phyloP scores from a whole-genome alignment of 2,888 invertebrate species.

The Spodoptera picta region DNA sequence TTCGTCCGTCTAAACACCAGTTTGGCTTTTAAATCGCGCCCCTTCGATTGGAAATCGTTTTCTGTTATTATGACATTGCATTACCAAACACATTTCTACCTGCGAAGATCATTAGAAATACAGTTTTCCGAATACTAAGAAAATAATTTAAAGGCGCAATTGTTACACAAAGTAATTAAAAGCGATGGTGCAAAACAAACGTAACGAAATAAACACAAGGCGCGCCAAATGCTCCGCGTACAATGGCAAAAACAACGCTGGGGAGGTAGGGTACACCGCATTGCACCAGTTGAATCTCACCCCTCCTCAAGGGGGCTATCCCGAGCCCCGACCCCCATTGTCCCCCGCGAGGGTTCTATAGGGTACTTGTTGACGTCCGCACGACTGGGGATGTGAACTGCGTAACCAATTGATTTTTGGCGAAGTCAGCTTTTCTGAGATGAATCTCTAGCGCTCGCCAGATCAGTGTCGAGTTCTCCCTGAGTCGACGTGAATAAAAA shows the following conservation, averaged over 20 bases:
- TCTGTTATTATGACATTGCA: too few relatives aligned
- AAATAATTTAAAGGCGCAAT: conserved; percentile 9
- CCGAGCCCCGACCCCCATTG: conserved; percentile 37
- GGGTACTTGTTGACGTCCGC: conserved; percentile 82
- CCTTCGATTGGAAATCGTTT: too few relatives aligned
- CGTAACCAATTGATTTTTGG: conserved; percentile 68
- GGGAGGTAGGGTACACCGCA: conserved; percentile 78
- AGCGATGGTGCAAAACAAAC: conserved; percentile 69
- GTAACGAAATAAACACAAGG: conserved; percentile 66
- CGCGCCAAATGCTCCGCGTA: conserved; percentile 44
- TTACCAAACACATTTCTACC: conserved; percentile 1
- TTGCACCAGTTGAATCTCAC: conserved; percentile 88
- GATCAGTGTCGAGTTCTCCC: background rate
- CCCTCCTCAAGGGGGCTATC: conserved; percentile 60
- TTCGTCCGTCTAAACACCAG: too few relatives aligned
- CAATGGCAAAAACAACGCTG: conserved; percentile 55
- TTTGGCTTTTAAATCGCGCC: background rate
- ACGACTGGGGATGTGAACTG: conserved; percentile 63
- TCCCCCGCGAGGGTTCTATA: conserved; percentile 53
- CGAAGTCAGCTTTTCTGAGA: conserved; percentile 44
- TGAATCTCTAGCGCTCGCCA: conserved; percentile 24
- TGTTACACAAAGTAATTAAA: conserved; percentile 54
- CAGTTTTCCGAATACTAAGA: background rate
- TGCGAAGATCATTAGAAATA: background rate
- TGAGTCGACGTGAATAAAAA: background rate